Percentiles rank a stretch among this genome's conserved stretches.
Conservation (phyloP, 1,140 invertebrate species). For the Chionoecetes opilio region DNA sequence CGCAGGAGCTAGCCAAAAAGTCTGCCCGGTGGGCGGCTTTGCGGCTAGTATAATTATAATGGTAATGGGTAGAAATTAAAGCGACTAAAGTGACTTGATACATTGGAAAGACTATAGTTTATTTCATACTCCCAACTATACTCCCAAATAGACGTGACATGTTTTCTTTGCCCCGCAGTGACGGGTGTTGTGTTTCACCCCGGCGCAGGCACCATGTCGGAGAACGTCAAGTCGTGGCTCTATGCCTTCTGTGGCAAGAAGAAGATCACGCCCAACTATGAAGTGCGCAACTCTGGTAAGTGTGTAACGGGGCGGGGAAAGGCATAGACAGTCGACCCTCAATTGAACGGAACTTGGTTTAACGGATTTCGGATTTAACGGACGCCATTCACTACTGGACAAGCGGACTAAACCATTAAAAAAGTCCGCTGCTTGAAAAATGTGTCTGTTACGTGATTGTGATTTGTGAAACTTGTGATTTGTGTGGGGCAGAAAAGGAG, state of each 20-base stretch:
- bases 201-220: constrained; percentile 60
- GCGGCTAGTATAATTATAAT: no score
- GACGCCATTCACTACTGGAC: not conserved
- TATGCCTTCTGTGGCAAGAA: constrained; percentile 95
- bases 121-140: not conserved
- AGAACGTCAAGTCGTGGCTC: constrained; percentile 90
- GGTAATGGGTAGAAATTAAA: not conserved
- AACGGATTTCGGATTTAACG: constrained; percentile 44
- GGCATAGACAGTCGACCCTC: constrained; percentile 56
- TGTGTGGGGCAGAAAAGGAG: no score
- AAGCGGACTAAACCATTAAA: no score
- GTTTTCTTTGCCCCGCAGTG: no score
- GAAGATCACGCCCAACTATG: constrained; percentile 90
- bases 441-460: no score
- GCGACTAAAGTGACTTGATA: not conserved
- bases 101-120: not conserved
- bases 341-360: constrained; percentile 45
- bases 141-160: no score
- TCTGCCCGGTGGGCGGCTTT: no score
- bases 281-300: constrained; percentile 91
- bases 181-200: not conserved
- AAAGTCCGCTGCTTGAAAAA: no score
- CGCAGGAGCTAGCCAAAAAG: no score
- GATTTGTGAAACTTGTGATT: no score
- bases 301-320: not conserved